Conservation (phyloP, 2,113 vertebrate genomes). For the Lycaon pictus region DNA sequence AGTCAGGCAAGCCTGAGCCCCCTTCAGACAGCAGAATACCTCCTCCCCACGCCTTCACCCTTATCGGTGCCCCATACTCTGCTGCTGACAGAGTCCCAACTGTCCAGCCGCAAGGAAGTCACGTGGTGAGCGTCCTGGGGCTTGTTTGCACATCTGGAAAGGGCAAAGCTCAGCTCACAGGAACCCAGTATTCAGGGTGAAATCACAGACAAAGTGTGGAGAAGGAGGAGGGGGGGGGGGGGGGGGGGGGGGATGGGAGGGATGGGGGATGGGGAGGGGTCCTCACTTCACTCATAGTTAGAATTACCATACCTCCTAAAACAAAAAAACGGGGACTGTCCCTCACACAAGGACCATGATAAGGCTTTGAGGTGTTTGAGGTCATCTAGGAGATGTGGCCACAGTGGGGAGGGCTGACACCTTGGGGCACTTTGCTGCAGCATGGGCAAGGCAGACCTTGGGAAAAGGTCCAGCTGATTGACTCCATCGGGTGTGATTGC, state of each 20-base stretch:
- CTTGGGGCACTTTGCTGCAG: fast-evolving
- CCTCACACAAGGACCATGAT: fast-evolving
- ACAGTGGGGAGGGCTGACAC: fast-evolving
- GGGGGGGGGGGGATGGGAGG: neutral
- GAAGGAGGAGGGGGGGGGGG: neutral
- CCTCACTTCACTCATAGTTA: too few relatives aligned
- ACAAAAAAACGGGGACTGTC: neutral
- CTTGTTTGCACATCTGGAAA: neutral
- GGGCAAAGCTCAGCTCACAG: neutral
- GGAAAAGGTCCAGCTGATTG: neutral
- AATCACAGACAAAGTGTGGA: fast-evolving
- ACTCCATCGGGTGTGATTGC: neutral
- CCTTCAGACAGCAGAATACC: neutral
- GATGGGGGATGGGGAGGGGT: neutral
- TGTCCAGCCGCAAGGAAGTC: neutral
- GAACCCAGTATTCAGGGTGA: fast-evolving
- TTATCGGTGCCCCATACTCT: fast-evolving
- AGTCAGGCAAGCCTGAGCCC: neutral
- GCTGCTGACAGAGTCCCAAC: neutral
- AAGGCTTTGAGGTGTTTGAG: neutral
- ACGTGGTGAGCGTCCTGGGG: fast-evolving
- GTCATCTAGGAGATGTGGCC: neutral
- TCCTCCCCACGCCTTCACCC: neutral
- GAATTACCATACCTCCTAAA: neutral
- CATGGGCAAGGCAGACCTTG: fast-evolving